Conservation (phyloP, 2,888 invertebrate species). For the Diplolepis rosae region DNA sequence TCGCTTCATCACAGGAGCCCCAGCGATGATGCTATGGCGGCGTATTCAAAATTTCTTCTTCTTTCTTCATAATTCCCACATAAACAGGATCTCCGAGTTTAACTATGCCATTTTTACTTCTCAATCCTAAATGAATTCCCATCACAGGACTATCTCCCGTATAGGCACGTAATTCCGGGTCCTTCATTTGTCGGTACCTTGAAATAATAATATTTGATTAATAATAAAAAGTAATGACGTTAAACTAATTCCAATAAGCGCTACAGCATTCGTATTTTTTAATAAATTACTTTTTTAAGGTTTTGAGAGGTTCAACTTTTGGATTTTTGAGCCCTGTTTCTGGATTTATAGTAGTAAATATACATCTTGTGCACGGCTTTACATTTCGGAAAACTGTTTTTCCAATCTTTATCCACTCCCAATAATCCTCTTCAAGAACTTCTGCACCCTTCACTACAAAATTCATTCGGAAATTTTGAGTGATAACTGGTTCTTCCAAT, state of each 20-base stretch:
- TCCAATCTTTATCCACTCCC: slow-evolving; percentile 83
- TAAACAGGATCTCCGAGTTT: slow-evolving; percentile 75
- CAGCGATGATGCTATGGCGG: slow-evolving; percentile 68
- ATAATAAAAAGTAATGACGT: too few relatives aligned
- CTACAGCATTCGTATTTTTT: too few relatives aligned
- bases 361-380: slow-evolving; percentile 82
- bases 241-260: too few relatives aligned
- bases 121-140: slow-evolving; percentile 76
- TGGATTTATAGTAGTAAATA: slow-evolving; percentile 83
- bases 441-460: slow-evolving; percentile 79
- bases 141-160: slow-evolving; percentile 74
- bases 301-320: slow-evolving; percentile 79
- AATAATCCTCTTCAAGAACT: slow-evolving; percentile 81
- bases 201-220: too few relatives aligned
- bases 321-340: slow-evolving; percentile 78
- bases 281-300: slow-evolving; percentile 81
- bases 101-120: slow-evolving; percentile 70
- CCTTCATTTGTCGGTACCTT: slow-evolving; percentile 74
- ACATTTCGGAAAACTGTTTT: slow-evolving; percentile 79
- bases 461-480: slow-evolving; percentile 81
- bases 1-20: slow-evolving; percentile 66
- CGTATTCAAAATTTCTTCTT: slow-evolving; percentile 38
- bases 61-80: slow-evolving; percentile 69
- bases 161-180: slow-evolving; percentile 61
- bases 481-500: slow-evolving; percentile 75